Evolutionary conservation across 2,113 vertebrate genomes (phyloP), one percentile per base, ranked within the genome.

Genomic region (Ophthalmolycus amberensis): DNA sequence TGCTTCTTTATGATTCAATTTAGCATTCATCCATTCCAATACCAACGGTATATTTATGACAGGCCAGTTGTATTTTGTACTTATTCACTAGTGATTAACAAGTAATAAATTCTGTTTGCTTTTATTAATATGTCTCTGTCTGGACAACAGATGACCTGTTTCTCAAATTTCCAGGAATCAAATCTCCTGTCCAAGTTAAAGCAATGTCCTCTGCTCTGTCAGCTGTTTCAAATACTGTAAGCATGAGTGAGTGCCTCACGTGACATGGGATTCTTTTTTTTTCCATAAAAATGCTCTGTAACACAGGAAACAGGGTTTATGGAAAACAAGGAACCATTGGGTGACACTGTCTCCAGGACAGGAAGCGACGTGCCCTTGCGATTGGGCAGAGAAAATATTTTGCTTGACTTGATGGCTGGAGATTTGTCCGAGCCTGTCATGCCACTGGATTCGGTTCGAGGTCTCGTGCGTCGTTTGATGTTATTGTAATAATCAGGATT

Each of bases 381-480:
- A 94, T 90, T 93, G 92, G 87, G 85, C 60, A 95, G 87, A 91
- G 91, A 94, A 95, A 95, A 95, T 92, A 92, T 94, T 95, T 93
- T 83, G 85, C 83, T 91, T 84, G 85, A 92, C 89, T 89, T 32
- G 79, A 85, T 89, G 89, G 87, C 72, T 91, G 81, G 80, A 91
- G 86, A 83, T 88, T 88, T 89, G 90, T 74, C 44, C n/a, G 29
- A 79, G 73, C 65, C 63, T 34, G 79, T 75, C 79, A 32, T 90
- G 82, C 84, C 70, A 72, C 29, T 75, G 20, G 70, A 81, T 84
- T 87, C 76, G 50, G 63, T 71, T 88, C 16, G 27, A 60, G 81
- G 84, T 75, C 85, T 81, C 27, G 71, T 64, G 71, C 18, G 0
- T 32, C 32, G 56, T 78, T 75, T 82, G 60, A 75, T 94, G 92